Conservation (phyloP, 37 sponge, comb jelly and placozoan genomes). For the Cladorhizidae sp. region DNA sequence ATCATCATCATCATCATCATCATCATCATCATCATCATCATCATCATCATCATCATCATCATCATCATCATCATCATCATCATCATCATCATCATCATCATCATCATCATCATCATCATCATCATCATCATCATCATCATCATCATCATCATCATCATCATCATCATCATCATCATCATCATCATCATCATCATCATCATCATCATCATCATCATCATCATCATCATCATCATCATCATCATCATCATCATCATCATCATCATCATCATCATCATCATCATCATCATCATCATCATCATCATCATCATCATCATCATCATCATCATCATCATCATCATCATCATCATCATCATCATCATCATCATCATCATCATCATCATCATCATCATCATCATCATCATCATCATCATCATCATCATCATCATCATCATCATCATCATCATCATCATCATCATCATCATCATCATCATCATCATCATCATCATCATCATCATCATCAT, state of each 20-base stretch:
- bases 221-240: neutral
- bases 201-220: neutral
- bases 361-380: neutral
- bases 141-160: neutral
- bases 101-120: conserved; percentile 2
- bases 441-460: neutral
- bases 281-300: neutral
- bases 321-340: conserved; percentile 4
- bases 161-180: neutral
- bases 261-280: conserved; percentile 2
- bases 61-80: neutral
- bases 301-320: conserved; percentile 4
- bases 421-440: conserved; percentile 2
- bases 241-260: conserved; percentile 2
- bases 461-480: neutral
- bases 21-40: neutral
- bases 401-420: conserved; percentile 2
- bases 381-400: conserved; percentile 4
- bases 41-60: neutral
- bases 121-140: neutral
- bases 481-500: conserved; percentile 4
- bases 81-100: conserved; percentile 4
- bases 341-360: conserved; percentile 4
- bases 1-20: neutral
- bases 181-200: neutral